phyloP scores from a whole-genome alignment of 2,113 vertebrate genomes.

The Hyperoodon ampullatus region DNA sequence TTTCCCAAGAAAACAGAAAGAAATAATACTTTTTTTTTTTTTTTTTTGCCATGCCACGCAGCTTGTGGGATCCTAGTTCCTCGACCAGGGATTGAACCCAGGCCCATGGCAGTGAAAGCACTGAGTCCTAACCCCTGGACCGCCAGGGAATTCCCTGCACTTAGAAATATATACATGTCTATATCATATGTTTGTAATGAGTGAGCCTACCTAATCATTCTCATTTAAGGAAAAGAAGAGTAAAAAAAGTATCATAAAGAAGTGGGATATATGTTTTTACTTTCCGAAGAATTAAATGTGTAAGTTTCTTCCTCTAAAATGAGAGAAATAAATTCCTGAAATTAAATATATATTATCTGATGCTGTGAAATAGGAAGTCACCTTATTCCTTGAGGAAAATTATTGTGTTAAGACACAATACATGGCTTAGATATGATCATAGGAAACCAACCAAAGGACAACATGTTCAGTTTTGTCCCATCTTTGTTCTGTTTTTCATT shows the following conservation, averaged over 20 bases:
- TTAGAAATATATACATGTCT: neutral
- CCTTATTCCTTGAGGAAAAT: neutral
- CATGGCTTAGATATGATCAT: neutral
- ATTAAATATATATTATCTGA: neutral
- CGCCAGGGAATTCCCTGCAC: neutral
- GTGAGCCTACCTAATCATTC: neutral
- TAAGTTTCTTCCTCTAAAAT: neutral
- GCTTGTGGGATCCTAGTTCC: neutral
- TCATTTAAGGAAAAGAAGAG: neutral
- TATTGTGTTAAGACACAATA: neutral
- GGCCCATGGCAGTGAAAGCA: neutral
- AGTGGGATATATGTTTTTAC: neutral
- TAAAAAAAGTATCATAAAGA: neutral
- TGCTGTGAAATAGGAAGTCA: neutral
- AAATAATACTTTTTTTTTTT: neutral
- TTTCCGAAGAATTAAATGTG: neutral
- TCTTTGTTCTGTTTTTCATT: neutral
- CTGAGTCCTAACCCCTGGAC: neutral
- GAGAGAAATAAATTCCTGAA: neutral
- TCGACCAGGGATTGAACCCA: neutral
- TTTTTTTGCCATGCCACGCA: neutral
- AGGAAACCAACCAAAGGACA: rapidly evolving
- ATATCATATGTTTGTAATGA: neutral
- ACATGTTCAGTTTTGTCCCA: too few relatives aligned
- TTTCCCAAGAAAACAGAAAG: neutral